Evolutionary conservation across 2,113 vertebrate species (phyloP), one percentile per base, ranked within the genome.

Genomic region (Brienomyrus brachyistius): DNA sequence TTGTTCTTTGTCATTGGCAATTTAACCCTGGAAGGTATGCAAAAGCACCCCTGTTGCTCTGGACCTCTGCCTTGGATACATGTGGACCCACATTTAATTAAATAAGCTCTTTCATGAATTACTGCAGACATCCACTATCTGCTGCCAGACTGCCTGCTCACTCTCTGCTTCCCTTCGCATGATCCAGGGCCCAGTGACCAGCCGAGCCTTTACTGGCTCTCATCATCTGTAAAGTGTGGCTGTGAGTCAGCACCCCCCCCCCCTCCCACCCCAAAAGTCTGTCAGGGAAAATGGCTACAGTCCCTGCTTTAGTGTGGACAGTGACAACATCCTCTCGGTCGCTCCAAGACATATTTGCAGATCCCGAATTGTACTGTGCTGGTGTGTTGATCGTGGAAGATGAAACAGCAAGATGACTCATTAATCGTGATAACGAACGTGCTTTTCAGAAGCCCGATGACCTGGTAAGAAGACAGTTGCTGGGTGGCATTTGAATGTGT

Each of bases 11-110:
- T 80, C 15, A 80, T n/a, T 80, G 74, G 35, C 35, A 80, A 80
- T 80, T 80, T 80, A 80, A 80, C 74, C 35, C 31, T 80, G 74
- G 74, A 80, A 80, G 74, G 74, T 80, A 80, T 80, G 74, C 35
- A 80, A 43, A 80, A 80, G 35, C 74, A 8, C 15, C 74, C 74
- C 74, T 31, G 74, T 35, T 19, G 74, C 13, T 80, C 74, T 80
- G 74, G 35, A 19, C 35, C 35, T 43, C 35, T 43, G 74, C 74
- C 74, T 80, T 80, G 74, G 74, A 7, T 43, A 43, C 74, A 80
- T 80, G 74, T 80, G 74, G 31, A 43, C 43, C 74, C 35, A 7
- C 35, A 15, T 80, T 80, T 80, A 80, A 80, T 43, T 80, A 80
- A 80, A 80, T 43, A 35, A 80, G 35, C 74, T 80, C 74, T 80